Evolutionary conservation across 2,888 invertebrate genomes (phyloP).

Genomic region (Diplolepis rosae): DNA sequence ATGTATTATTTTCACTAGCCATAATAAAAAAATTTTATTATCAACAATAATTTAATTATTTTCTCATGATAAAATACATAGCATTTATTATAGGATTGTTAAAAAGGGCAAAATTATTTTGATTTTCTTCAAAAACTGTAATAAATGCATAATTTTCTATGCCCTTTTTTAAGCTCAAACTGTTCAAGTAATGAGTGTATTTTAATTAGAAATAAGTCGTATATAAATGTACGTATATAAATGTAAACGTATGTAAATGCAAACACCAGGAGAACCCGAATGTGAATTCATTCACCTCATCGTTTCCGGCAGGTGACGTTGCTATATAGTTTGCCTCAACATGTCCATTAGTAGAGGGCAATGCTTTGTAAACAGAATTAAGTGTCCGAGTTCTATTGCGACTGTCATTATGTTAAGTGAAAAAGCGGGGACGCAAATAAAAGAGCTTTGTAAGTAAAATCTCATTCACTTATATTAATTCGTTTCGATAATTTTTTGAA

Average conservation of each 20-base stretch:
- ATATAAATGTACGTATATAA: neutral
- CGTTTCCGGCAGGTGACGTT: conserved; percentile 29
- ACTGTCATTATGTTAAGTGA: conserved; percentile 59
- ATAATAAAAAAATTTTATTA: no score
- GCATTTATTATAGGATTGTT: no score
- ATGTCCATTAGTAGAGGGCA: conserved; percentile 56
- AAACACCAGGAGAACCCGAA: conserved; percentile 23
- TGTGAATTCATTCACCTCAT: conserved; percentile 16
- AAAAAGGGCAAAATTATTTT: no score
- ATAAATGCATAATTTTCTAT: no score
- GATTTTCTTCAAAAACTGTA: no score
- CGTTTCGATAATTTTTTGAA: no score
- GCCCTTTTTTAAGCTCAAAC: no score
- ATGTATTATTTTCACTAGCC: no score
- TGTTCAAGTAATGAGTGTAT: neutral
- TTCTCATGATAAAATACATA: no score
- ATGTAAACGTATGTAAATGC: conserved; percentile 22
- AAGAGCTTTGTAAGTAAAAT: neutral
- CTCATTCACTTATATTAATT: no score
- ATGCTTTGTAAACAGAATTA: conserved; percentile 65
- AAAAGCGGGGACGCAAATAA: conserved; percentile 13
- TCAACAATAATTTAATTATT: no score
- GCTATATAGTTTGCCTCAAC: conserved; percentile 47
- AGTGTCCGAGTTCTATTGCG: conserved; percentile 53
- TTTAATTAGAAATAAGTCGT: neutral